These are phyloP conservation scores for Brachyhypopomus occidentalis DNA, from an alignment of 2,113 vertebrate genomes.

Conservation along the genomic window DNA sequence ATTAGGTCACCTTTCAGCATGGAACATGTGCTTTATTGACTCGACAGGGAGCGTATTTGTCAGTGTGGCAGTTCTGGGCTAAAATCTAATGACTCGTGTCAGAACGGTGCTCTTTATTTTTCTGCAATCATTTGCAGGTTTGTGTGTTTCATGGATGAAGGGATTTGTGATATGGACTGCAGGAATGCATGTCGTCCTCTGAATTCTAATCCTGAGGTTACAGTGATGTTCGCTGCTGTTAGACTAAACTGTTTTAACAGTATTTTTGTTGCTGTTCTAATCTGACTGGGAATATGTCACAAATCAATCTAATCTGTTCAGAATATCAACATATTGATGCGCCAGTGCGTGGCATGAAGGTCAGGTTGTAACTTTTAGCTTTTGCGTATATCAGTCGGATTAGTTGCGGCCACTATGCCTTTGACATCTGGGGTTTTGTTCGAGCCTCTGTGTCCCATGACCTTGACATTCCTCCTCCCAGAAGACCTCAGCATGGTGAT, in stretches of 20 bases:
- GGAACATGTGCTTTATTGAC: slow-evolving; percentile 45
- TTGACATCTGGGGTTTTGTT: slow-evolving; percentile 4
- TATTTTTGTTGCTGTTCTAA: neutral
- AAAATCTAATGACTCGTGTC: slow-evolving; percentile 51
- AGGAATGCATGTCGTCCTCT: neutral
- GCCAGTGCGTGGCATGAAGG: neutral
- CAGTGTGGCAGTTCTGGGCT: slow-evolving; percentile 34
- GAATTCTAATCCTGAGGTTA: neutral
- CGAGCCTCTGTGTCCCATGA: slow-evolving; percentile 11
- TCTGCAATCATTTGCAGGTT: slow-evolving; percentile 35
- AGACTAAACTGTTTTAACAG: neutral
- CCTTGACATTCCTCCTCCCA: slow-evolving; percentile 30
- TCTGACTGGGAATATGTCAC: neutral
- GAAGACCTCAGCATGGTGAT: slow-evolving; percentile 34
- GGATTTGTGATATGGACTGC: slow-evolving; percentile 28
- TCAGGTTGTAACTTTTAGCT: neutral
- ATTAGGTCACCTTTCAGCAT: slow-evolving; percentile 27
- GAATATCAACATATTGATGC: neutral
- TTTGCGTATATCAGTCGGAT: neutral
- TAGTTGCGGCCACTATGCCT: neutral
- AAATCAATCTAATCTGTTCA: neutral
- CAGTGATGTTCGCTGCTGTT: neutral
- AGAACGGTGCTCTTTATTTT: slow-evolving; percentile 42
- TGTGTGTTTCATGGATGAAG: slow-evolving; percentile 43
- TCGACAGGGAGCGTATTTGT: slow-evolving; percentile 31